Evolutionary conservation across 2,888 invertebrate species (phyloP).

Genomic region (Zaprionus bogoriensis): DNA sequence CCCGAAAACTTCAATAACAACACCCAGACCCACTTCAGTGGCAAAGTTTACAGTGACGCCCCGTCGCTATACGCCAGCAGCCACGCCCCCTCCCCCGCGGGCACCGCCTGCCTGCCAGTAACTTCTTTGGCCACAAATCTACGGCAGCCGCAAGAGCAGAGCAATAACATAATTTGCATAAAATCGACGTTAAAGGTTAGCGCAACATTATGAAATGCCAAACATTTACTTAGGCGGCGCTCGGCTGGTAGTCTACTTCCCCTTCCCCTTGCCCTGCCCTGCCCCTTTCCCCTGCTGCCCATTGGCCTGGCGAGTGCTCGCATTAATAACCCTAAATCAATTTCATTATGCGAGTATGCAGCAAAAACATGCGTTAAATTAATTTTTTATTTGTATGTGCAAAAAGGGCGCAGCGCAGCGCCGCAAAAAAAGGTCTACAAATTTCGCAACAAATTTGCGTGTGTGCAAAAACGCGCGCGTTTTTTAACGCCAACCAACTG

Average conservation of each 20-base stretch:
- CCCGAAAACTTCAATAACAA: conserved; percentile 77
- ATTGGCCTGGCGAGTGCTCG: conserved; percentile 51
- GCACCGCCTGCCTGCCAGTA: neutral
- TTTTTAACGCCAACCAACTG: conserved; percentile 6
- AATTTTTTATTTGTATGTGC: conserved; percentile 77
- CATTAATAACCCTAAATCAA: conserved; percentile 81
- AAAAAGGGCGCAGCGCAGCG: conserved; percentile 24
- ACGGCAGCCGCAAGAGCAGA: conserved; percentile 41
- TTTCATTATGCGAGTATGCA: conserved; percentile 62
- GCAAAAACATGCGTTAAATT: conserved; percentile 79
- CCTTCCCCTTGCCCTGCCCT: too few relatives aligned
- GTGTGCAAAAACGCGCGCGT: conserved; percentile 56
- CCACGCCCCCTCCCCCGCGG: too few relatives aligned
- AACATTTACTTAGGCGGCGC: conserved; percentile 79
- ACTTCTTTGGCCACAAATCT: conserved; percentile 33
- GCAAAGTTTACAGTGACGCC: conserved; percentile 63
- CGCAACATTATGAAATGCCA: conserved; percentile 73
- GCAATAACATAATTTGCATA: conserved; percentile 82
- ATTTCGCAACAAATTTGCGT: conserved; percentile 74
- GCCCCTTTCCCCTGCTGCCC: neutral
- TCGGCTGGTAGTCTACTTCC: conserved; percentile 27
- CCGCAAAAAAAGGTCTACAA: conserved; percentile 61
- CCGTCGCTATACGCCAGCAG: conserved; percentile 58
- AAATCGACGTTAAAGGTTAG: conserved; percentile 83
- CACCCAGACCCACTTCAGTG: conserved; percentile 51